Conservation (phyloP, 92 coral and sea anemone species). For the Umimayanthus chanpuru region DNA sequence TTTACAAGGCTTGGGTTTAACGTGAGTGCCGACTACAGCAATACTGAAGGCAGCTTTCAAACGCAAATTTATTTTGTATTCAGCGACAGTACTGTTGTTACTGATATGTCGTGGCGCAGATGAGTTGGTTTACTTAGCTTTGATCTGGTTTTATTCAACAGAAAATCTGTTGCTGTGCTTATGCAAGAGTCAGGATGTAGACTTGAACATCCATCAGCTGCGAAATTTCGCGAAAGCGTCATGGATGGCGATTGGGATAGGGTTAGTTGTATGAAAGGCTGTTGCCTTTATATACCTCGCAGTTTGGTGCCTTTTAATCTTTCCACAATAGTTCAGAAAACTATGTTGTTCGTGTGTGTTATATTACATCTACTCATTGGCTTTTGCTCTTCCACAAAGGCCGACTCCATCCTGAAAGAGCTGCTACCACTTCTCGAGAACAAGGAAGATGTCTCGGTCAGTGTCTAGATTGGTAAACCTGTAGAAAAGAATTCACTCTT, state of each 20-base stretch:
- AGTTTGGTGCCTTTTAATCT: constrained; percentile 42
- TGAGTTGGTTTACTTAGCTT: constrained; percentile 21
- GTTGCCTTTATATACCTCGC: constrained; percentile 43
- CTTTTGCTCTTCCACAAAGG: constrained; percentile 67
- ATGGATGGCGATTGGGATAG: constrained; percentile 98
- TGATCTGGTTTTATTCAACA: constrained; percentile 57
- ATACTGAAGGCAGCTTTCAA: constrained; percentile 44
- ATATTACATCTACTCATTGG: constrained; percentile 47
- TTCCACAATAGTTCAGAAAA: neutral
- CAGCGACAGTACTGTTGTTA: neutral
- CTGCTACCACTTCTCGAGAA: constrained; percentile 84
- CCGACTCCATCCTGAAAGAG: constrained; percentile 95
- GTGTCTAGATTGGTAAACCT: constrained; percentile 46
- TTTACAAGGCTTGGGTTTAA: constrained; percentile 96
- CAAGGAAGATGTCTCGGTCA: constrained; percentile 93
- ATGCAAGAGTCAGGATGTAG: constrained; percentile 99
- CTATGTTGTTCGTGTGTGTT: neutral
- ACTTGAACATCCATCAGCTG: constrained; percentile 98
- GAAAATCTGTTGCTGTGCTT: constrained; percentile 93
- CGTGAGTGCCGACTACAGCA: constrained; percentile 73
- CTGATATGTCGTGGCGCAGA: constrained; percentile 21
- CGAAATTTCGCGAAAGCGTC: constrained; percentile 95
- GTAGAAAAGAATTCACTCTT: constrained; percentile 34
- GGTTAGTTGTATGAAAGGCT: constrained; percentile 71
- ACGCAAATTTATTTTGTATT: constrained; percentile 42